phyloP scores from a whole-genome alignment of 2,797 vertebrate species.

The Yasuhikotakia modesta region DNA sequence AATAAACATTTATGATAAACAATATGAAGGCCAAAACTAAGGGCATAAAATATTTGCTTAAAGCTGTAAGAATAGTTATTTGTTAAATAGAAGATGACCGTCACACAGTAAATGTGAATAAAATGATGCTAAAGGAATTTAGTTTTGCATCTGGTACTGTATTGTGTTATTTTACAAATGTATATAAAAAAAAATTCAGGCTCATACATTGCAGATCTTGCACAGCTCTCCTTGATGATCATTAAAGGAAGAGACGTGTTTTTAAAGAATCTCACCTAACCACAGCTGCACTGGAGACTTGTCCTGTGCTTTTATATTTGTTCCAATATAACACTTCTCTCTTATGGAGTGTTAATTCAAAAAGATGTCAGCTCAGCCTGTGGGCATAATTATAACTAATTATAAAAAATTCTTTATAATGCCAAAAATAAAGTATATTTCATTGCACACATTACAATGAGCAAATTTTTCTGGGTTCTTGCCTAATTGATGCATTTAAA shows the following conservation, averaged over 20 bases:
- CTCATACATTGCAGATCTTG: neutral
- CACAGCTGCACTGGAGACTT: neutral
- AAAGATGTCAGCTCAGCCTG: slow-evolving; percentile 16
- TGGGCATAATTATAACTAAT: slow-evolving; percentile 2
- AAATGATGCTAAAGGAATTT: neutral
- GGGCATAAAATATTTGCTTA: neutral
- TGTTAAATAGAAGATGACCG: too few species aligned
- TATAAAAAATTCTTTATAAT: slow-evolving; percentile 23
- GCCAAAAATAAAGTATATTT: too few species aligned
- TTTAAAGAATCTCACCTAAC: neutral
- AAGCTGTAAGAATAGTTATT: neutral
- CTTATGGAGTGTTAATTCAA: slow-evolving; percentile 1
- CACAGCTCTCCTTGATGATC: neutral
- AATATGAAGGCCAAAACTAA: neutral
- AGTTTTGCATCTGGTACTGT: neutral
- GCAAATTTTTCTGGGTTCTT: neutral
- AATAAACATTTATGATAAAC: neutral
- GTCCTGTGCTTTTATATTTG: slow-evolving; percentile 5
- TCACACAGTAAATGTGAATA: neutral
- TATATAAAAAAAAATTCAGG: neutral
- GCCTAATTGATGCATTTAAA: slow-evolving; percentile 11
- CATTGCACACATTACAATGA: too few species aligned
- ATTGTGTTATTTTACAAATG: neutral
- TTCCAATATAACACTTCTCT: neutral
- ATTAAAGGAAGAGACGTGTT: neutral